Conservation (phyloP, 1,140 invertebrate species). For the Pararge aegeria region DNA sequence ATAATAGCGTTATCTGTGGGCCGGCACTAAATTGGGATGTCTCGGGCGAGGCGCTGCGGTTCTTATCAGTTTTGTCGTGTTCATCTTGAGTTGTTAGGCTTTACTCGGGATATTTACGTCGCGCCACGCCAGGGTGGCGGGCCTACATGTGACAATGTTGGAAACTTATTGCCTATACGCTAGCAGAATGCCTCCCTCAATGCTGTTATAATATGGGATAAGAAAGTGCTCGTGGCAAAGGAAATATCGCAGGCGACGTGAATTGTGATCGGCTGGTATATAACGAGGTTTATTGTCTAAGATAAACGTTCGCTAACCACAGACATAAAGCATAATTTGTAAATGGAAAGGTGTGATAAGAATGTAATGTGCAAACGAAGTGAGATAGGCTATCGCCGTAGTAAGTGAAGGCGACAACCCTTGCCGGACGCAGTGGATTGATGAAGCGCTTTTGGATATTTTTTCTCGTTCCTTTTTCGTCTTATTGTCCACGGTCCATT, state of each 20-base stretch:
- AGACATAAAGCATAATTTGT: conserved; percentile 18
- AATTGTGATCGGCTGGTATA: conserved; percentile 18
- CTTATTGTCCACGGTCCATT: conserved; percentile 76
- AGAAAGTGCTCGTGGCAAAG: conserved; percentile 25
- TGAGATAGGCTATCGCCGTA: conserved; percentile 17
- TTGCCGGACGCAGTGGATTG: conserved; percentile 70
- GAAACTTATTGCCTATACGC: conserved; percentile 62
- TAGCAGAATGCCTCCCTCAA: conserved; percentile 35
- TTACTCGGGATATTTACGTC: conserved; percentile 74
- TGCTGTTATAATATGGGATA: conserved; percentile 42
- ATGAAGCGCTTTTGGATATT: conserved; percentile 74
- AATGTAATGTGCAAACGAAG: conserved; percentile 21
- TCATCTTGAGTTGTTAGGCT: conserved; percentile 79
- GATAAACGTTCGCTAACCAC: conserved; percentile 16
- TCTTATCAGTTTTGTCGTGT: conserved; percentile 78
- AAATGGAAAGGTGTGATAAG: conserved; percentile 15
- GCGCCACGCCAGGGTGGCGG: conserved; percentile 60
- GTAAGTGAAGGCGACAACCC: conserved; percentile 56
- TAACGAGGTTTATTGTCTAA: conserved; percentile 16
- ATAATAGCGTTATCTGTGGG: conserved; percentile 75
- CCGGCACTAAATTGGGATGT: conserved; percentile 78
- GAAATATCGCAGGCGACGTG: conserved; percentile 19
- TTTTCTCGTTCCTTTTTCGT: conserved; percentile 61
- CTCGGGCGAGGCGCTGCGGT: conserved; percentile 59
- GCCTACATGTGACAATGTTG: conserved; percentile 71